phyloP scores from a whole-genome alignment of 2,888 invertebrate genomes.

The Pasiphila rectangulata region DNA sequence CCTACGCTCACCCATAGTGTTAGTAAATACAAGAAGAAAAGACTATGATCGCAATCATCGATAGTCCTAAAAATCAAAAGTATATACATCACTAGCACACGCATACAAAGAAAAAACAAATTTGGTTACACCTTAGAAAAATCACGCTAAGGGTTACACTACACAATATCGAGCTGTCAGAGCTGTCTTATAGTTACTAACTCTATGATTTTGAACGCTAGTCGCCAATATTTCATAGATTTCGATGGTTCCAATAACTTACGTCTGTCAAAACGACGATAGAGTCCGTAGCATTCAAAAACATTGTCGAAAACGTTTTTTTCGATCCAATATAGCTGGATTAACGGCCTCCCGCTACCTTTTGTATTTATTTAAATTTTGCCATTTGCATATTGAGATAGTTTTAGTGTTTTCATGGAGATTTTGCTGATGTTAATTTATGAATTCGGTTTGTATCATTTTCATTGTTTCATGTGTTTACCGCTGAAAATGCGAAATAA shows the following conservation, averaged over 20 bases:
- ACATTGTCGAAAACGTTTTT: conserved; percentile 27
- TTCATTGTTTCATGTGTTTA: conserved; percentile 11
- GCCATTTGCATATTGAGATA: conserved; percentile 42
- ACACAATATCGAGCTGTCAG: no score
- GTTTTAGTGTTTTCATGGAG: conserved; percentile 35
- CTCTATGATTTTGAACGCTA: conserved; percentile 37
- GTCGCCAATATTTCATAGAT: conserved; percentile 56
- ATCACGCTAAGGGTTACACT: no score
- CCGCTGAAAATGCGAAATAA: conserved; percentile 2
- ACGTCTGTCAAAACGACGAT: conserved; percentile 54
- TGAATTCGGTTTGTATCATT: conserved; percentile 23
- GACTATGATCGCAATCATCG: no score
- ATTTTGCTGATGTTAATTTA: conserved; percentile 26
- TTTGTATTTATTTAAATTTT: conserved; percentile 43
- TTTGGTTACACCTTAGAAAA: no score
- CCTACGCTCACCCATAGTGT: no score
- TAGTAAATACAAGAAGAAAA: no score
- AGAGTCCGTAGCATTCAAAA: conserved; percentile 42
- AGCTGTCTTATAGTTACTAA: no score
- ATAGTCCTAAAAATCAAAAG: no score
- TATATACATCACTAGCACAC: no score
- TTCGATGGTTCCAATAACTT: conserved; percentile 54
- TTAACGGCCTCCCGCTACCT: conserved; percentile 34
- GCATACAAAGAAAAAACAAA: no score
- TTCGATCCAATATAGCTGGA: conserved; percentile 36